Conservation (phyloP, 2,797 vertebrate genomes). For the Octomys mimax region DNA sequence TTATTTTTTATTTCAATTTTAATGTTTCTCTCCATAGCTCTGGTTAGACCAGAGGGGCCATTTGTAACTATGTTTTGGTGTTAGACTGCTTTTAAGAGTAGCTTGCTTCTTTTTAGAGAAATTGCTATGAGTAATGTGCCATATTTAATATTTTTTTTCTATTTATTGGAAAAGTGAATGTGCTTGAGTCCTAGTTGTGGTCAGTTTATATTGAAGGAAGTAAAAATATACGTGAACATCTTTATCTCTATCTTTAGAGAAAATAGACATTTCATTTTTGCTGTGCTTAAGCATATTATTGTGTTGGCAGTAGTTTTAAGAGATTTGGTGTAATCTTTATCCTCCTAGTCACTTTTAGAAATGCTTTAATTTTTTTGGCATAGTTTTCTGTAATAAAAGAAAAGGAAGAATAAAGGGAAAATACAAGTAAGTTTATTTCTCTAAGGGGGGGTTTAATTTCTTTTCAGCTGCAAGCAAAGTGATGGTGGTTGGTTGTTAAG, state of each 20-base stretch:
- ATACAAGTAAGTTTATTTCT: constrained; percentile 72
- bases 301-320: constrained; percentile 71
- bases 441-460: constrained; percentile 58
- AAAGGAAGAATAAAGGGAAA: constrained; percentile 40
- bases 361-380: constrained; percentile 73
- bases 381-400: constrained; percentile 58
- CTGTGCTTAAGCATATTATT: constrained; percentile 61
- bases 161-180: constrained; percentile 77
- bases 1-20: constrained; percentile 55
- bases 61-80: constrained; percentile 73
- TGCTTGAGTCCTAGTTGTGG: constrained; percentile 70
- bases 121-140: constrained; percentile 83
- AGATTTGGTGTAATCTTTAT: constrained; percentile 66
- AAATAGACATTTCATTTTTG: constrained; percentile 72
- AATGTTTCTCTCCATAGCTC: constrained; percentile 70
- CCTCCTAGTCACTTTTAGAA: constrained; percentile 67
- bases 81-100: constrained; percentile 83
- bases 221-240: constrained; percentile 72
- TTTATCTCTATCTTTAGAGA: constrained; percentile 78
- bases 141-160: constrained; percentile 78
- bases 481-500: constrained; percentile 53
- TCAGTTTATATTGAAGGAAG: constrained; percentile 71
- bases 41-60: constrained; percentile 62
- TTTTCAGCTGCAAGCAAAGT: constrained; percentile 71
- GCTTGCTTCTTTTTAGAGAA: constrained; percentile 85